Evolutionary conservation across 2,797 vertebrate genomes (phyloP), one percentile per base, ranked within the genome.

Genomic region (Acridotheres tristis): DNA sequence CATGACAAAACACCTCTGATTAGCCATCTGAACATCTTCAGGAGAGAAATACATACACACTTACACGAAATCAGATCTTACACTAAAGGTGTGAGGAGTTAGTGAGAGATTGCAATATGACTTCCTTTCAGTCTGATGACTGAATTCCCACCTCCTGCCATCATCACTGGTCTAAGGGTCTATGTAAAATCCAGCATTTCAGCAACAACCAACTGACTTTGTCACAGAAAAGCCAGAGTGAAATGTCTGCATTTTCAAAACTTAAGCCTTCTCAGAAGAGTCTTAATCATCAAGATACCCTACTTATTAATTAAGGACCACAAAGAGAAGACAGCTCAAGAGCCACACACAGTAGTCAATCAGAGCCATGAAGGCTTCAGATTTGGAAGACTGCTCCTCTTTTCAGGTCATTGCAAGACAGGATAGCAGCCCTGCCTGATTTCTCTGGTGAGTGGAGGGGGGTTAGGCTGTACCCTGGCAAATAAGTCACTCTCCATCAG

Each of bases 271-370:
- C 29, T 69, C 20, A 71, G 38, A 76, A 65, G 4, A 82, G 5
- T 8, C 45, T 58, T 54, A 62, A 40, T 43, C 50, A 22, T 29
- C 40, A 68, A 66, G 21, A 59, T 29, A 48, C 2, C 8, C 7
- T 1, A 6, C 25, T 51, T 77, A 19, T 3, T 29, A 26, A 57
- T 65, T 40, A 62, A 82, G 19, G 5, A 36, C 3, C 0, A 3
- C 16, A 42, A n/a, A 69, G 26, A 68, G 19, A 51, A 13, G 15
- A 16, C 12, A 73, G 22, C 20, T 69, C 13, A 57, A 29, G n/a
- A 76, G 7, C 17, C 7, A 23, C 4, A 10, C 2, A 8, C 10
- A 40, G 3, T 8, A 55, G 9, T 59, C 59, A 16, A 10, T 26
- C 45, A 43, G 67, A 77, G 4, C 5, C 2, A 3, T 26, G 29